phyloP scores from a whole-genome alignment of 2,113 vertebrate genomes.

The Ranitomeya variabilis region DNA sequence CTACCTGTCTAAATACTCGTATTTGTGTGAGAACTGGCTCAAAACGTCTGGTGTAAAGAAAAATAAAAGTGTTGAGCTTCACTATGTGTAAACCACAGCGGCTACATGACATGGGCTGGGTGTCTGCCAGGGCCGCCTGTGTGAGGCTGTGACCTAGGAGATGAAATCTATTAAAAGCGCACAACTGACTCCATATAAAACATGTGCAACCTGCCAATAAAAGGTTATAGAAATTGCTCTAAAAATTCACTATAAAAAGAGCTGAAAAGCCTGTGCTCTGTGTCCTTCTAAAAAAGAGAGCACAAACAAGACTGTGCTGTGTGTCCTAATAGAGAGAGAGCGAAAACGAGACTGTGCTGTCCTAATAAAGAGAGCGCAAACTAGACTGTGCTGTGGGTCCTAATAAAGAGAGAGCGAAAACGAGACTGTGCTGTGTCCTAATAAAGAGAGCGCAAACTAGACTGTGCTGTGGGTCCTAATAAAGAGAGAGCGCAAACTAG shows the following conservation, averaged over 20 bases:
- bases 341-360: background rate
- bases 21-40: conserved; percentile 2
- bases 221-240: background rate
- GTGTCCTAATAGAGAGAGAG: background rate
- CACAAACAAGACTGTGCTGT: background rate
- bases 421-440: background rate
- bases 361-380: background rate
- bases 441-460: background rate
- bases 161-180: background rate
- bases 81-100: conserved; percentile 8
- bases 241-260: background rate
- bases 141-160: background rate
- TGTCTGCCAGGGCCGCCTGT: conserved; percentile 3
- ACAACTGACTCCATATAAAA: background rate
- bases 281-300: background rate
- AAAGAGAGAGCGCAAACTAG: background rate
- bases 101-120: conserved; percentile 25
- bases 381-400: background rate
- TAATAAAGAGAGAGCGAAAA: background rate
- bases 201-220: background rate
- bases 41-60: conserved; percentile 16
- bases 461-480: background rate
- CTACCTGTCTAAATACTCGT: conserved; percentile 46
- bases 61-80: conserved; percentile 15
- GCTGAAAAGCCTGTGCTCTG: background rate